These are phyloP conservation scores for Lysandra coridon DNA, from an alignment of 2,888 invertebrate species.

Conservation along the genomic window DNA sequence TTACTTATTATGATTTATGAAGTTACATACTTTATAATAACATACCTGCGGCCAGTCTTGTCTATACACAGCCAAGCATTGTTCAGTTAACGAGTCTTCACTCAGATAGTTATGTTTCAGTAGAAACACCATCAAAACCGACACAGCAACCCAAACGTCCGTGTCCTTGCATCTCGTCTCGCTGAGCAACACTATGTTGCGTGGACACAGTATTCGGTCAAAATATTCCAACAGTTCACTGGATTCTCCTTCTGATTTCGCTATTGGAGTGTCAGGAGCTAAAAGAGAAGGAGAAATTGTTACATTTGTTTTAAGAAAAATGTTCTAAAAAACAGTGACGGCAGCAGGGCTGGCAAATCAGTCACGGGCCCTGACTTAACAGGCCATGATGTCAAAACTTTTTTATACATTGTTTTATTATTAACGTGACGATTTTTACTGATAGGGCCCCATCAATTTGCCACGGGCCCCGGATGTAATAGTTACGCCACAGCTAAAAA, in stretches of 20 bases:
- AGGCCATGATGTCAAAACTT: too few relatives aligned
- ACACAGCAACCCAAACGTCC: conserved; percentile 67
- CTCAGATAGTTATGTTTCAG: conserved; percentile 79
- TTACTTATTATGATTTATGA: too few relatives aligned
- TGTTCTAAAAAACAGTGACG: too few relatives aligned
- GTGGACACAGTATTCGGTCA: conserved; percentile 63
- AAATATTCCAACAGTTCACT: conserved; percentile 54
- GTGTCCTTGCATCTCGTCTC: conserved; percentile 43
- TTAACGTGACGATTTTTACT: too few relatives aligned
- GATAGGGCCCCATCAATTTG: too few relatives aligned
- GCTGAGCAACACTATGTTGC: conserved; percentile 64
- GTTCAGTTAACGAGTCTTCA: conserved; percentile 82
- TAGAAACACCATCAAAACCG: conserved; percentile 68
- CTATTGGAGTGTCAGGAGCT: conserved; percentile 27
- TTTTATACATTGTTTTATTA: too few relatives aligned
- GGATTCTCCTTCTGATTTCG: conserved; percentile 20
- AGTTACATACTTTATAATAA: too few relatives aligned
- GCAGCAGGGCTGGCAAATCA: too few relatives aligned
- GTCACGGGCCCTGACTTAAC: too few relatives aligned
- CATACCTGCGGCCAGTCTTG: conserved; percentile 83
- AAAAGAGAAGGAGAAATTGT: neutral
- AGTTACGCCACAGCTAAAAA: too few relatives aligned
- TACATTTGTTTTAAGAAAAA: neutral
- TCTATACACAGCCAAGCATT: conserved; percentile 84
- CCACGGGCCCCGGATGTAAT: too few relatives aligned